Evolutionary conservation across 2,797 vertebrate genomes (phyloP), one percentile per base, ranked within the genome.

Genomic region (Thalassophryne amazonica): DNA sequence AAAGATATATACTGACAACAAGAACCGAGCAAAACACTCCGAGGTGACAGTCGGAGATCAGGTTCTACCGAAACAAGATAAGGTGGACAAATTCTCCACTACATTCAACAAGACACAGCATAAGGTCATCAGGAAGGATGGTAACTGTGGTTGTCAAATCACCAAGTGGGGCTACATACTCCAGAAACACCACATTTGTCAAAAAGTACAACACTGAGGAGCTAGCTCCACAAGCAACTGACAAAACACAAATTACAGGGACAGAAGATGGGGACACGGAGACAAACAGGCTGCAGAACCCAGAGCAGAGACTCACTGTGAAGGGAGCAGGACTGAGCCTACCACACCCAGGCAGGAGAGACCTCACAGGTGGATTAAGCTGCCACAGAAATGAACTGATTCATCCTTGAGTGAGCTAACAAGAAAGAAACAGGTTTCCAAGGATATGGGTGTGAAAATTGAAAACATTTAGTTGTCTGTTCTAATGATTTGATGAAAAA

Each of bases 161-260:
- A 23, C 25, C 41, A 8, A 18, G 17, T 7, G 25, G 53, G 24
- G 34, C 11, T 14, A 13, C 19, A 13, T 37, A 29, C 17, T 27
- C 20, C 18, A 56, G n/a, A n/a, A n/a, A 56, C 25, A 56, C 32
- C 20, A 29, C 23, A n/a, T n/a, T 9, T 16, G 31, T 23, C n/a
- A n/a, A n/a, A n/a, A n/a, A n/a, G n/a, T n/a, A n/a, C n/a, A n/a
- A 14, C 4, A 6, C 12, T 14, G 12, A 38, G 21, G 35, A 38
- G 12, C 12, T 12, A 3, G 8, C 12, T 10, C 8, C 20, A 15
- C 35, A 10, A 23, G 15, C 18, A 33, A 12, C 18, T n/a, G n/a
- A n/a, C n/a, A n/a, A n/a, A n/a, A n/a, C n/a, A n/a, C n/a, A n/a
- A 20, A 3, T 21, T 11, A 36, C 11, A 36, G 21, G 18, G 33